Conservation (phyloP, 2,113 vertebrate genomes). For the Thomomys bottae region DNA sequence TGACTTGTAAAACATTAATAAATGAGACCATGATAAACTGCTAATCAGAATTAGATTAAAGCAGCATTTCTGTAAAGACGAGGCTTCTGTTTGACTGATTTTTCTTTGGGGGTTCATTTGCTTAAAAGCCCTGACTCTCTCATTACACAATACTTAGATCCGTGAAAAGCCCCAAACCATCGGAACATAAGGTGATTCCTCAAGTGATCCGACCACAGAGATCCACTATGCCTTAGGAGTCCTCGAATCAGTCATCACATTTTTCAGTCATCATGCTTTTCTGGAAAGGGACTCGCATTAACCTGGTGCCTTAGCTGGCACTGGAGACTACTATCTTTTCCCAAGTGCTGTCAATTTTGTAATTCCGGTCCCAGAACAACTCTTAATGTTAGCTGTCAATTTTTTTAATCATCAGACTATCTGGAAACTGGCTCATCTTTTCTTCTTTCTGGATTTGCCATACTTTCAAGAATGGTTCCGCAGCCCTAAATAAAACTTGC, state of each 20-base stretch:
- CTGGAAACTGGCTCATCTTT: neutral
- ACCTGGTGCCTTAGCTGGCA: neutral
- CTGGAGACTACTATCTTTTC: neutral
- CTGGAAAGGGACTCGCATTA: neutral
- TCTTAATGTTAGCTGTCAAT: neutral
- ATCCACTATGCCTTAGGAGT: neutral
- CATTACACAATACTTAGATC: neutral
- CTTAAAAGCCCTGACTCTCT: constrained; percentile 23
- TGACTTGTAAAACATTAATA: constrained; percentile 51
- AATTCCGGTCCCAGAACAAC: neutral
- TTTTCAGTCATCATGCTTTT: neutral
- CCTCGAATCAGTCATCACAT: neutral
- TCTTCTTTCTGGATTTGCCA: neutral
- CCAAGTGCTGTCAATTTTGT: neutral
- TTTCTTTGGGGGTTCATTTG: constrained; percentile 24
- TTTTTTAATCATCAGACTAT: neutral
- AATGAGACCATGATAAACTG: constrained; percentile 19
- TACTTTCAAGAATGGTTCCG: neutral
- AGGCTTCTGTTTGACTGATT: constrained; percentile 37
- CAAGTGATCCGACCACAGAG: neutral
- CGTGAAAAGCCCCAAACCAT: neutral
- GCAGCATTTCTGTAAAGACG: constrained; percentile 45
- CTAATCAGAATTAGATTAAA: constrained; percentile 44
- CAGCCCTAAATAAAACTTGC: constrained; percentile 2
- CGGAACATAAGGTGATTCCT: neutral